Base-by-base conservation (phyloP, 2,113 vertebrate genomes). In the Saccopteryx leptura region DNA sequence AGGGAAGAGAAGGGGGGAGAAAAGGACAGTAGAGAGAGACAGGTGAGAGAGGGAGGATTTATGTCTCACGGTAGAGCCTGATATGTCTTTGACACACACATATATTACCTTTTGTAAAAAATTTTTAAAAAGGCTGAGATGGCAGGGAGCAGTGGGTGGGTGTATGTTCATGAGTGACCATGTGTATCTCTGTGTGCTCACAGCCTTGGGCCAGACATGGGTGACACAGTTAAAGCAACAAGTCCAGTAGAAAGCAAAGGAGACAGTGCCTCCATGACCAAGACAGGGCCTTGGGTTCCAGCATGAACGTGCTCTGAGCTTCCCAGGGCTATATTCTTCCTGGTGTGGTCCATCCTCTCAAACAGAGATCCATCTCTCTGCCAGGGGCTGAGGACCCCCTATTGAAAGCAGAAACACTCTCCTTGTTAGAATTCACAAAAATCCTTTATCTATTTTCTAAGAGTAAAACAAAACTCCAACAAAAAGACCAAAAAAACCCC, bases 381-480 rank as follows among this genome's bases (percentile, higher is more conserved):
- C 10, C 61, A 83, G 80, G 46, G 9, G 13, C 74, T 28, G 48
- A 31, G 31, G n/a, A 13, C 14, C 17, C 24, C 76, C 4, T 9
- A 0, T 18, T 23, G 56, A 71, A 31, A 26, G 56, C 19, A 60
- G 18, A 78, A 50, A 61, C n/a, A 92, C 33, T 18, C 10, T 8
- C 52, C 12, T 13, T 39, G 24, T 28, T 2, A 74, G 46, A 80
- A 87, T 72, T 86, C 28, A 48, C 69, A 33, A 81, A 68, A 28
- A 69, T 1, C 21, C 39, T 58, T 80, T 9, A 60, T 52, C 1
- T 5, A 63, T 52, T 91, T 79, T 71, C 13, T 31, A 79, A 85
- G 46, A 85, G 65, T 39, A 79, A 90, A 94, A 83, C 11, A 39
- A 69, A 91, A 82, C 26, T 13, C 66, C 66, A 58, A 79, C 66